Evolutionary conservation across 2,888 invertebrate genomes (phyloP).

Genomic region (Lepas anatifera): DNA sequence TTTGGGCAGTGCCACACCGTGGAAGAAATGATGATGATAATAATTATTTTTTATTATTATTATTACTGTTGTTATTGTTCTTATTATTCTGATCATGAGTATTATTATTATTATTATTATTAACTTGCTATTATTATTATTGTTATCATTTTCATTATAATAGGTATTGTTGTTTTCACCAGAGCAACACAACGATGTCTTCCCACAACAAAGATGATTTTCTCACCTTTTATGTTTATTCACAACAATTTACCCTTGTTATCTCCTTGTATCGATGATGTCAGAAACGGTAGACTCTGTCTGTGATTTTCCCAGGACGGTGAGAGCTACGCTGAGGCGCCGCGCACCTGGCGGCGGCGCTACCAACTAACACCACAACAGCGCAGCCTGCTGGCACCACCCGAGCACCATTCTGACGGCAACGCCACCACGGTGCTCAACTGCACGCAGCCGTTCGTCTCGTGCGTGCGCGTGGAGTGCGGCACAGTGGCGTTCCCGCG

Average conservation of each 20-base stretch:
- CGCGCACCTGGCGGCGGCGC: neutral
- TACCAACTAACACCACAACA: neutral
- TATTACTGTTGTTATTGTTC: no score
- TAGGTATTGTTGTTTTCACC: neutral
- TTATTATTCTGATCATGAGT: no score
- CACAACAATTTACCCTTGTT: no score
- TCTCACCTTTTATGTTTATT: no score
- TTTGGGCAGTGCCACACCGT: no score
- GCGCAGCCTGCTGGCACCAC: neutral
- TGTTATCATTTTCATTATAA: neutral
- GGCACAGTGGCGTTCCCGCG: neutral
- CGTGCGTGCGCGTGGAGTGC: slow-evolving; percentile 5
- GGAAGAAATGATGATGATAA: no score
- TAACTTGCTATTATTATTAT: no score
- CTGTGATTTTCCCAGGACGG: neutral
- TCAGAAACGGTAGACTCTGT: neutral
- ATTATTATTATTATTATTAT: no score
- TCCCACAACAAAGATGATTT: no score
- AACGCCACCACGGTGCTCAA: slow-evolving; percentile 3
- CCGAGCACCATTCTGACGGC: neutral
- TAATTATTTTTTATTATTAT: no score
- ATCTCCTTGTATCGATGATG: no score
- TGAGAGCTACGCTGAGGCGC: neutral
- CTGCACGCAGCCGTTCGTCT: slow-evolving; percentile 7
- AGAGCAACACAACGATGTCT: no score